phyloP scores from a whole-genome alignment of 2,888 invertebrate species.

The Tyria jacobaeae region DNA sequence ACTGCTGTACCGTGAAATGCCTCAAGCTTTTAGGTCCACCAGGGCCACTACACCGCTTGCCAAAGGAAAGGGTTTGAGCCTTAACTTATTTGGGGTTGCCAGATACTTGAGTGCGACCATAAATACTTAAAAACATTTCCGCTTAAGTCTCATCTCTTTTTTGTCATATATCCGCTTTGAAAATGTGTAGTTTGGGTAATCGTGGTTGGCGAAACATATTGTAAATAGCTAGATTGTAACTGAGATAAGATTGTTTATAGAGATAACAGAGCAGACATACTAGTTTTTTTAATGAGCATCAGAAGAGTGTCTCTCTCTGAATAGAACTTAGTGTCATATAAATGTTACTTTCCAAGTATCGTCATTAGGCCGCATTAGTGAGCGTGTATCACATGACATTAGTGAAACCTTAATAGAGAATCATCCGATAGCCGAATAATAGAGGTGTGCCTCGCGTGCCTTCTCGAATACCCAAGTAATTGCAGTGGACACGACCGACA shows the following conservation, averaged over 20 bases:
- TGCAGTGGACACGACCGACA: slow-evolving; percentile 51
- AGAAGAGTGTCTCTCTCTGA: background rate
- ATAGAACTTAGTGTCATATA: background rate
- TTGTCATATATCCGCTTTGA: no score
- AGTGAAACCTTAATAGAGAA: slow-evolving; percentile 36
- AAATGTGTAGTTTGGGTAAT: no score
- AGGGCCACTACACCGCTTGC: background rate
- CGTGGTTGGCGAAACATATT: no score
- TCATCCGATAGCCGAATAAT: slow-evolving; percentile 40
- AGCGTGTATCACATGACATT: slow-evolving; percentile 38
- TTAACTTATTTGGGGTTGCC: background rate
- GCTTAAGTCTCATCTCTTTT: no score
- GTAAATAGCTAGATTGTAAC: no score
- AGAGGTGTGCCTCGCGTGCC: slow-evolving; percentile 50
- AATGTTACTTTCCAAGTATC: slow-evolving; percentile 6
- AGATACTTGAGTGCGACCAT: background rate
- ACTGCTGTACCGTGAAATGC: background rate
- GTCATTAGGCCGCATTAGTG: slow-evolving; percentile 15
- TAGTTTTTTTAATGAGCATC: background rate
- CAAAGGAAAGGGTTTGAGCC: background rate
- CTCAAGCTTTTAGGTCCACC: background rate
- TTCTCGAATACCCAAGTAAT: slow-evolving; percentile 59
- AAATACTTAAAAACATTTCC: no score
- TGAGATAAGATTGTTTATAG: no score
- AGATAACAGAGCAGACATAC: background rate